Percentiles rank a stretch among this genome's conserved stretches.
Evolutionary conservation across 2,888 invertebrate genomes (phyloP).

Genomic region (Polymixis flavicincta): DNA sequence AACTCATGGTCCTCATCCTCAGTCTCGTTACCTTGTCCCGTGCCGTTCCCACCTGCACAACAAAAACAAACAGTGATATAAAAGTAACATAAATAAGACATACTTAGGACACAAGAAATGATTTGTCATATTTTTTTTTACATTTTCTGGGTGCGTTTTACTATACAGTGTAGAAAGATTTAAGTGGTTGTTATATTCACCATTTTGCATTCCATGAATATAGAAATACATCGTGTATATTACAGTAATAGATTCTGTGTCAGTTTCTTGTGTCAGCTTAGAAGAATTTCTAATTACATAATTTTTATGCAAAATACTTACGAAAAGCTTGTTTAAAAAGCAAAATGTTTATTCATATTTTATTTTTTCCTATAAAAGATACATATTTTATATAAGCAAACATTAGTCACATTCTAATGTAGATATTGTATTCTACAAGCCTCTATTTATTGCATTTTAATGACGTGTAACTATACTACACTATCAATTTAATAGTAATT

Average conservation of each 20-base stretch:
- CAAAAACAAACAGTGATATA: slow-evolving; percentile 16
- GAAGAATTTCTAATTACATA: neutral
- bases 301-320: neutral
- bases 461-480: slow-evolving; percentile 5
- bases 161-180: neutral
- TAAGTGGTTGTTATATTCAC: neutral
- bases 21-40: slow-evolving; percentile 87
- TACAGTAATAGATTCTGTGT: neutral
- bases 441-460: slow-evolving; percentile 22
- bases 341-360: neutral
- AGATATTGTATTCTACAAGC: slow-evolving; percentile 3
- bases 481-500: slow-evolving; percentile 14
- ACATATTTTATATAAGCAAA: neutral
- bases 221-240: neutral
- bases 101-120: neutral
- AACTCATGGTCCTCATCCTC: slow-evolving; percentile 95
- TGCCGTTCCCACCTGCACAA: slow-evolving; percentile 85
- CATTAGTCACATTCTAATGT: neutral
- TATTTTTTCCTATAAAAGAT: no score
- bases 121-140: neutral
- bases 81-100: neutral
- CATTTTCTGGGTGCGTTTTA: neutral
- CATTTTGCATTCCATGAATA: neutral
- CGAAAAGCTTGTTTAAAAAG: neutral
- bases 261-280: neutral